Evolutionary conservation across 2,888 invertebrate genomes (phyloP).

Genomic region (Drosophila percnosoma): DNA sequence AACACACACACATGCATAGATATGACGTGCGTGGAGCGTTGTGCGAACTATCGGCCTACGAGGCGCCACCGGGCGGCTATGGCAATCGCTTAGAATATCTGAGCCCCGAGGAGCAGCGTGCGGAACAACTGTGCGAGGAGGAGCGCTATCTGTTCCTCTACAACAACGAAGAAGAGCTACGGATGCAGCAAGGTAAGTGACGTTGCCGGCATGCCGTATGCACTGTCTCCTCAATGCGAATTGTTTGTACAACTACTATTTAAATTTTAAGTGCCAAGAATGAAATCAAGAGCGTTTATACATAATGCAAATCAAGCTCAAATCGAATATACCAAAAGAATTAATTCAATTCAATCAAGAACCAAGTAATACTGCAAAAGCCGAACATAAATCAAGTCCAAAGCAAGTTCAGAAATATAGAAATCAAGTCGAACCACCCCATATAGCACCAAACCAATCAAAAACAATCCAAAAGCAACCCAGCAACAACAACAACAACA

Average conservation of each 20-base stretch:
- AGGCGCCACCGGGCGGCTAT: slow-evolving; percentile 91
- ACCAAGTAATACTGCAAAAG: slow-evolving; percentile 12
- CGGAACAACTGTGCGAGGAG: slow-evolving; percentile 97
- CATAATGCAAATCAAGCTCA: slow-evolving; percentile 22
- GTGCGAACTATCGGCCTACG: slow-evolving; percentile 92
- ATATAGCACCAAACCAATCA: slow-evolving; percentile 19
- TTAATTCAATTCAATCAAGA: background rate
- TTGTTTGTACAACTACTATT: slow-evolving; percentile 57
- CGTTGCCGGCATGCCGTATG: slow-evolving; percentile 19
- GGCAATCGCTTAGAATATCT: slow-evolving; percentile 87
- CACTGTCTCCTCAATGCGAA: slow-evolving; percentile 49
- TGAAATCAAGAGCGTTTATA: slow-evolving; percentile 18
- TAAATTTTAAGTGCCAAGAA: slow-evolving; percentile 63
- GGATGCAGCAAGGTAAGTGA: slow-evolving; percentile 93
- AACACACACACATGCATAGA: slow-evolving; percentile 85
- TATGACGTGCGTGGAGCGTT: slow-evolving; percentile 98
- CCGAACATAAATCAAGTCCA: slow-evolving; percentile 24
- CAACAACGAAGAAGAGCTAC: slow-evolving; percentile 94
- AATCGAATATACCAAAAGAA: slow-evolving; percentile 21
- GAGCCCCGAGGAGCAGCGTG: slow-evolving; percentile 90
- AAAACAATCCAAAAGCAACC: slow-evolving; percentile 23
- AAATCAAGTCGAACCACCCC: slow-evolving; percentile 30
- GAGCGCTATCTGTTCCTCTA: slow-evolving; percentile 95
- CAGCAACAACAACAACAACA: slow-evolving; percentile 11
- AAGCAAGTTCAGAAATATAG: slow-evolving; percentile 16